Conservation (phyloP, 1,140 invertebrate genomes). For the Cydia strobilella region DNA sequence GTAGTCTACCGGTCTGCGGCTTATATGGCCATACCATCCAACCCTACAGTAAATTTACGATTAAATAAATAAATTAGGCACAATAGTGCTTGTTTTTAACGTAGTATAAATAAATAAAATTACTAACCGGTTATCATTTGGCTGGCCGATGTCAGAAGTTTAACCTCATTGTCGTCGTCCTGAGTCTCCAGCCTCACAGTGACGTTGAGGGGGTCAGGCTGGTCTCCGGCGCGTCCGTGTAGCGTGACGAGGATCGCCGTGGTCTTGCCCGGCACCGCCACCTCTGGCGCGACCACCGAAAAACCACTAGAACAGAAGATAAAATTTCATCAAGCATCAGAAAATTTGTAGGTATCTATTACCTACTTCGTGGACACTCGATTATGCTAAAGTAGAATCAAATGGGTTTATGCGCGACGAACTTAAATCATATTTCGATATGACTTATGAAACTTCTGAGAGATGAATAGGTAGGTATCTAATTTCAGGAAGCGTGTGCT, state of each 20-base stretch:
- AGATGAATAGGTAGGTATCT: no score
- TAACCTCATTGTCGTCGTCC: conserved; percentile 70
- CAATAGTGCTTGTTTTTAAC: no score
- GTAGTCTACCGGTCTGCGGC: no score
- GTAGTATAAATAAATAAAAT: no score
- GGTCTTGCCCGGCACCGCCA: conserved; percentile 82
- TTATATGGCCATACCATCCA: no score
- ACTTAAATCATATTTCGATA: not conserved
- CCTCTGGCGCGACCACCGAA: conserved; percentile 82
- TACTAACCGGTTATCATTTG: conserved; percentile 75
- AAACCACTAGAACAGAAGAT: conserved; percentile 78
- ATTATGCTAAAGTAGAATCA: no score
- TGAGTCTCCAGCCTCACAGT: conserved; percentile 79
- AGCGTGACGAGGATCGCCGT: conserved; percentile 82
- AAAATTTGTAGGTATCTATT: conserved; percentile 33
- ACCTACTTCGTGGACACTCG: no score
- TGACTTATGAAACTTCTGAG: no score
- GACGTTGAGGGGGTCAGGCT: conserved; percentile 80
- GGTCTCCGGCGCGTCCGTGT: conserved; percentile 75
- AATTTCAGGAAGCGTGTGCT: no score
- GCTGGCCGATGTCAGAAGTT: conserved; percentile 69
- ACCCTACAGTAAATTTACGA: no score
- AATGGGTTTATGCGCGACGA: not conserved
- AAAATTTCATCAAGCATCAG: not conserved
- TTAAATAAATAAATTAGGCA: no score